Base-by-base conservation (phyloP, 2,888 invertebrate species). In the Caenorhabditis panamensis region DNA sequence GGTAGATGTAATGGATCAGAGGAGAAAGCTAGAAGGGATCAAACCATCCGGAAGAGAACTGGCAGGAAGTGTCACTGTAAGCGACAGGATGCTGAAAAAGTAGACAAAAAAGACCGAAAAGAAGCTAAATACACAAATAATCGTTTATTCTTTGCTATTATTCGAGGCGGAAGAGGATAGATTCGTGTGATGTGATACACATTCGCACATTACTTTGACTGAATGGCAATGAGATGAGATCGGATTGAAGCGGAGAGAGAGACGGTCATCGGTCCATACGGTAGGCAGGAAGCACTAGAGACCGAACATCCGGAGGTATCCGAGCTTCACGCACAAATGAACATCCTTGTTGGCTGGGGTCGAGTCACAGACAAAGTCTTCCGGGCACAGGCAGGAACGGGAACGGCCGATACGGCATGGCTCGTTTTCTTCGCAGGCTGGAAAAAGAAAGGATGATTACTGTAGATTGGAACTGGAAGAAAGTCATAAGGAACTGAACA, bases 381-480 rank as follows among this genome's bases (percentile, higher is more conserved):
- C 72, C 13, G 69, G 76, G 49, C 83, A 83, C n/a, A 83, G 59
- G 22, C 83, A 83, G 9, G 71, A 77, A 26, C 83, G 64, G 16
- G 62, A 13, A 36, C 83, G 73, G 26, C 69, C 56, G 3, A 73
- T n/a, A 18, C 81, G 78, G 47, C 83, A 83, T 18, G 78, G 71
- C 37, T 81, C 83, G 47, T 69, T 75, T 9, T 73, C 72, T 4
- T 75, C 79, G 68, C 83, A 83, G 1, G 80, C 83, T 83, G 75
- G 47, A n/a, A n/a, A 79, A 68, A 24, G 20, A 13, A 51, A 20
- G 13, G 6, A 47, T 41, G 13, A 41, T 41, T 53, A 54, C 54
- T 51, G 36, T 26, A 51, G 24, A 6, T 37, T 24, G 22, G 18
- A 20, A 26, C 16, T 53, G 26, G 1, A 26, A 20, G 31, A 31